Percentiles rank a stretch among this genome's conserved stretches.
Evolutionary conservation across 2,113 vertebrate genomes (phyloP).

Genomic region (Probosciger aterrimus): DNA sequence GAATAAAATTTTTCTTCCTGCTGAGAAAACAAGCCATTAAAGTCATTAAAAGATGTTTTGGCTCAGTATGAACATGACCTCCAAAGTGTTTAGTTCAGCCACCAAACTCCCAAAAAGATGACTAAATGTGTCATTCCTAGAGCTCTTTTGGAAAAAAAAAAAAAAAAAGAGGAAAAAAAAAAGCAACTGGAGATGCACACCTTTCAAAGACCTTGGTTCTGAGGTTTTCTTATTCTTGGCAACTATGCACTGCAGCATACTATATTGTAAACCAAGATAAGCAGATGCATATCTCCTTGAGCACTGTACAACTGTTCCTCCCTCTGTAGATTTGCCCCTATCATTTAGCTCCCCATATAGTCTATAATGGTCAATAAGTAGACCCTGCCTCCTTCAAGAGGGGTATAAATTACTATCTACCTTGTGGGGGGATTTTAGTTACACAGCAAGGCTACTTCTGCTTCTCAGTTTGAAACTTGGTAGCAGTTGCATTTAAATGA

Average conservation of each 20-base stretch:
- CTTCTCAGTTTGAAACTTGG: not conserved
- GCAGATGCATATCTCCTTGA: not conserved
- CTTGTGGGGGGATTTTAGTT: not conserved
- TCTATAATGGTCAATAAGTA: not conserved
- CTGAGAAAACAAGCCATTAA: not conserved
- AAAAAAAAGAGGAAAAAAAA: rapidly evolving
- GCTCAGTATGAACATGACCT: not conserved
- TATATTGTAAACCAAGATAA: not conserved
- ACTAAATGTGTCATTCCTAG: not conserved
- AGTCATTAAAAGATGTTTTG: not conserved
- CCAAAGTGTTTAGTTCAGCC: not conserved
- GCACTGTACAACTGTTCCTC: not conserved
- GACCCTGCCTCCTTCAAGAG: not conserved
- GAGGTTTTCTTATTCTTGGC: not conserved
- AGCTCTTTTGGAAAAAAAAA: not conserved
- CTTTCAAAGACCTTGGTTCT: not conserved
- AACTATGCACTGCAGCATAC: not conserved
- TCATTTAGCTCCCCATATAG: not conserved
- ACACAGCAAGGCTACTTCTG: not conserved
- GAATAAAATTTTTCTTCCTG: not conserved
- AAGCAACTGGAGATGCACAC: not conserved
- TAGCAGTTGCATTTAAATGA: not conserved
- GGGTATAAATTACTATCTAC: not conserved
- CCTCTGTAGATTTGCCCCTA: not conserved
- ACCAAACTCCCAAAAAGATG: not conserved